Evolutionary conservation across 2,113 vertebrate genomes (phyloP).

Genomic region (Falco punctatus): DNA sequence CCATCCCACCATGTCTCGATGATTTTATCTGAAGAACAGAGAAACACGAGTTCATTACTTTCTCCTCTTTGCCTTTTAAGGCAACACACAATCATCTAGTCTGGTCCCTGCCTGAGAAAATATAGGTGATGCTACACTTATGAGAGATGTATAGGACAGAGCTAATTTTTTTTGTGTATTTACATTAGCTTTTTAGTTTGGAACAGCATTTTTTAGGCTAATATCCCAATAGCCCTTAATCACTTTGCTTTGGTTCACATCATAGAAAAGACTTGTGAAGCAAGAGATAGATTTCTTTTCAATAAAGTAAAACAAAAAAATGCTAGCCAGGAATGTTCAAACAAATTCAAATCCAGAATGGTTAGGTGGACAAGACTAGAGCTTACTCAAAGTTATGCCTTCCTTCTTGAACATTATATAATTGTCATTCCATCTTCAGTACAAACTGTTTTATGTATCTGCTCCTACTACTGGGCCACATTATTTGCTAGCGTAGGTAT

Average conservation of each 20-base stretch:
- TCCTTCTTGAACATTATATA: neutral
- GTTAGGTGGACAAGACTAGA: neutral
- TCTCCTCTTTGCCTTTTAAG: neutral
- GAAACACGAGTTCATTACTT: neutral
- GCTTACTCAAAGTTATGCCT: neutral
- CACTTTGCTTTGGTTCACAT: neutral
- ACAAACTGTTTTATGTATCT: neutral
- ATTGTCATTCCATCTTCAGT: neutral
- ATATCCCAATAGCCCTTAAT: neutral
- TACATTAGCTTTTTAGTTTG: neutral
- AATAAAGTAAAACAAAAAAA: neutral
- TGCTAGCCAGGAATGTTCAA: neutral
- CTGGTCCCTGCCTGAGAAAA: neutral
- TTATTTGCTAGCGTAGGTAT: neutral
- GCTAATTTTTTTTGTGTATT: neutral
- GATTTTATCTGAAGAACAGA: neutral
- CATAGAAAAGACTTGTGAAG: neutral
- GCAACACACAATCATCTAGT: neutral
- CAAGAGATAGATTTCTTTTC: neutral
- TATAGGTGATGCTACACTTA: neutral
- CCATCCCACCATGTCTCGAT: neutral
- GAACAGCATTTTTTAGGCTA: neutral
- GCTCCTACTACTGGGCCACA: neutral
- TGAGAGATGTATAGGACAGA: neutral
- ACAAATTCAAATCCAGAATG: neutral